Evolutionary conservation across 2,888 invertebrate genomes (phyloP).

Genomic region (Gymnocheta viridis): DNA sequence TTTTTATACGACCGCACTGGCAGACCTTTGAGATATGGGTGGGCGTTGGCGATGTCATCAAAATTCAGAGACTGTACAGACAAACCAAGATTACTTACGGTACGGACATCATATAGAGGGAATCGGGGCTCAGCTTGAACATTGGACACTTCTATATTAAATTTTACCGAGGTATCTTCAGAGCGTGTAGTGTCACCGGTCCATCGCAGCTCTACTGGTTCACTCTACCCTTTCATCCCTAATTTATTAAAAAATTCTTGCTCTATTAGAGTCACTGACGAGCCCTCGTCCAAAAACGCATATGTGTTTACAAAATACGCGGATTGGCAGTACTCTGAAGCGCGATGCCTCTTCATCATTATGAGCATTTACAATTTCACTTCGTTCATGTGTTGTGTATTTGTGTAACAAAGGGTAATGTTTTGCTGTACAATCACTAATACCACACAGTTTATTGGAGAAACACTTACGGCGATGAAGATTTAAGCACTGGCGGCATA

Average conservation of each 20-base stretch:
- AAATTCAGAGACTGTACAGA: conserved; percentile 19
- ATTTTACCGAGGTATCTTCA: not conserved
- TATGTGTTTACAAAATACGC: not conserved
- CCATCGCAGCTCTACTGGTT: conserved; percentile 28
- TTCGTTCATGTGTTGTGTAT: too few relatives aligned
- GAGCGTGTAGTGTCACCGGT: too few relatives aligned
- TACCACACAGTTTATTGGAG: too few relatives aligned
- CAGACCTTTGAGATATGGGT: conserved; percentile 30
- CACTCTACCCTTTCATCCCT: not conserved
- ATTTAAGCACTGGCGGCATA: too few relatives aligned
- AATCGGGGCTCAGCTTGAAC: not conserved
- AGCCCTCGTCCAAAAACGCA: too few relatives aligned
- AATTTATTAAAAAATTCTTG: conserved; percentile 6
- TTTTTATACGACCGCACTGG: conserved; percentile 40
- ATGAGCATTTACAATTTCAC: too few relatives aligned
- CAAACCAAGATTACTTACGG: conserved; percentile 35
- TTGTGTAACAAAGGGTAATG: too few relatives aligned
- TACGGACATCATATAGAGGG: conserved; percentile 1
- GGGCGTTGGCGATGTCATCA: not conserved
- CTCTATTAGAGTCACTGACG: conserved; percentile 42
- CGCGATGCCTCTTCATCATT: too few relatives aligned
- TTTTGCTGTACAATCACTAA: too few relatives aligned
- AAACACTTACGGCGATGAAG: too few relatives aligned
- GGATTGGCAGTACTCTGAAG: too few relatives aligned
- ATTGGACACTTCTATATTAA: not conserved